Evolutionary conservation across 2,888 invertebrate genomes (phyloP), one percentile per base, ranked within the genome.

Genomic region (Metacarcinus magister): DNA sequence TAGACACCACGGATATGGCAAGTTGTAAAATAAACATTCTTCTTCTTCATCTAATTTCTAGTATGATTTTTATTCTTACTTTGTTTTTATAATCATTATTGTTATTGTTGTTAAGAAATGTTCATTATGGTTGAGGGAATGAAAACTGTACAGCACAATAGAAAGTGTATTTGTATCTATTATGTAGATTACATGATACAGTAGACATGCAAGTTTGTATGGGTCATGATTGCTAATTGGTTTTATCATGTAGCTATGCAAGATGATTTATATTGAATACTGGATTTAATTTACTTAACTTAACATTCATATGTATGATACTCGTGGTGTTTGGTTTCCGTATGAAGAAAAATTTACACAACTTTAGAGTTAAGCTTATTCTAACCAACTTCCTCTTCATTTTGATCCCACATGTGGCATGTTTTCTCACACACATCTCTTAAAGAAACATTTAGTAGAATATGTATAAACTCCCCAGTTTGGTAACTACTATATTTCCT

Each of bases 161-260:
- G n/a, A 75, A 75, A 7, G n/a, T 75, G 75, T 75, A 75, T 75
- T 75, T 75, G 75, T 75, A 75, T 75, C 75, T 75, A 75, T 75
- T 60, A 75, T 75, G 28, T 75, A 75, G 75, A 75, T 75, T 75
- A 75, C 75, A 75, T 75, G 75, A 75, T 75, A 75, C 75, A 75
- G 75, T 75, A 75, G 75, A 75, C 75, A 75, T 75, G 75, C 75
- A 75, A 75, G 75, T 75, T 75, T 75, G 75, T 75, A 75, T 75
- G 75, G 75, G 28, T 75, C 75, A 75, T 75, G 75, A 75, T 8
- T 75, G 75, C 75, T 75, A 75, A 75, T 75, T 28, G 75, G 75
- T 75, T 75, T 60, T 75, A 75, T 75, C 60, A 75, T 75, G 75
- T 75, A 75, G 75, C 75, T 75, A 75, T 28, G 75, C 75, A 75